These are phyloP conservation scores for Sebastes trivittatus DNA, from an alignment of 2,797 vertebrate genomes.

Conservation along the genomic window DNA sequence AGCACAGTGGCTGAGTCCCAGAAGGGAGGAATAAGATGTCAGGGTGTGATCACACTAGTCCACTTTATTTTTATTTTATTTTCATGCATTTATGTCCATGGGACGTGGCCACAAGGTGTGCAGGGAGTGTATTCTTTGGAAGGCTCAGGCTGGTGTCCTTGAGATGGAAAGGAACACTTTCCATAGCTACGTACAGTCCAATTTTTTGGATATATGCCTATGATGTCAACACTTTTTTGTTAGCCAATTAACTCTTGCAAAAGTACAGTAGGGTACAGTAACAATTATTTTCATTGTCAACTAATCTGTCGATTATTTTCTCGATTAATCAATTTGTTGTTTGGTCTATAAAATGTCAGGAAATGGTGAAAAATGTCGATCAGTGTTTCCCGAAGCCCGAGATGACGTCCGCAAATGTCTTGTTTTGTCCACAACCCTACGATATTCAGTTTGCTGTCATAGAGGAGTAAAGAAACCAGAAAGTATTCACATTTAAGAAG, in stretches of 20 bases:
- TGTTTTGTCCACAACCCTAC: too few relatives aligned
- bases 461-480: too few relatives aligned
- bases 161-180: not conserved
- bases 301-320: too few relatives aligned
- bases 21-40: not conserved
- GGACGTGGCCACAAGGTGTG: not conserved
- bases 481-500: too few relatives aligned
- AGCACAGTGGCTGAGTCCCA: conserved; percentile 15
- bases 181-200: not conserved
- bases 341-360: too few relatives aligned
- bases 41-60: not conserved
- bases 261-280: not conserved
- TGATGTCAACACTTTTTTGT: not conserved
- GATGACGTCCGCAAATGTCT: too few relatives aligned
- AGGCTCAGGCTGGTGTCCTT: not conserved
- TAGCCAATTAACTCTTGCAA: not conserved
- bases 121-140: not conserved
- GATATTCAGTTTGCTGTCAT: too few relatives aligned
- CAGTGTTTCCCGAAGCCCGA: too few relatives aligned
- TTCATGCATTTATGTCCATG: not conserved
- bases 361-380: too few relatives aligned
- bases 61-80: not conserved
- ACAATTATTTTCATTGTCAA: too few relatives aligned
- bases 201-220: not conserved
- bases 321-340: too few relatives aligned